Base-by-base conservation (phyloP, 2,888 invertebrate species). In the Acleris cristana region DNA sequence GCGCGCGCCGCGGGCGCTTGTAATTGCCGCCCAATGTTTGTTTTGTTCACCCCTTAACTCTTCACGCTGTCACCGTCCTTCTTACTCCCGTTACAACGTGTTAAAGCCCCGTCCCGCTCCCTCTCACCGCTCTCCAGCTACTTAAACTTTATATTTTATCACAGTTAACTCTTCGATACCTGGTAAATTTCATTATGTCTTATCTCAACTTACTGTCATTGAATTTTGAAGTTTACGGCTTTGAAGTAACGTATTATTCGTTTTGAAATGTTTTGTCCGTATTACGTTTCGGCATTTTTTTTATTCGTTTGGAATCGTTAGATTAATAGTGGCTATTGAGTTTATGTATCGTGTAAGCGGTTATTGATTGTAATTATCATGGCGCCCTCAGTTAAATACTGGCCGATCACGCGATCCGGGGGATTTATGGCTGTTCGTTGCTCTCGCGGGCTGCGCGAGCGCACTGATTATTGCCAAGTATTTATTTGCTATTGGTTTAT, bases 311-410 rank as follows among this genome's bases (percentile, higher is more conserved):
- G 61, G 70, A 74, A 74, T 78, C 76, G 74, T 75, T 79, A 79
- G 82, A 86, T 86, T 84, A 83, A 86, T 86, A 82, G 83, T 80
- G 76, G 79, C 76, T 79, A 82, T 84, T 81, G 80, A 72, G 78
- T 85, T 82, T 82, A 84, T 85, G 60, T 69, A 65, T 65, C 64
- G 65, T 76, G 79, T 78, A 80, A 77, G 75, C 77, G 79, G 83
- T 89, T 89, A 90, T 90, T 90, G 89, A 90, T 90, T 87, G 87
- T 88, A 90, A 89, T 90, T 87, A 89, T 86, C 83, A 87, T 87
- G 85, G 86, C 83, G 84, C 83, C 80, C 82, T 85, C 78, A 83
- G 85, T 81, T 81, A 85, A 86, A 85, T 79, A 84, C 82, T 73
- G 79, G 69, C 74, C 79, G 81, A 80, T 86, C 88, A 87, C 88